These are phyloP conservation scores for Lepilemur ruficaudatus DNA, from an alignment of 2,797 vertebrate genomes.

Conservation along the genomic window DNA sequence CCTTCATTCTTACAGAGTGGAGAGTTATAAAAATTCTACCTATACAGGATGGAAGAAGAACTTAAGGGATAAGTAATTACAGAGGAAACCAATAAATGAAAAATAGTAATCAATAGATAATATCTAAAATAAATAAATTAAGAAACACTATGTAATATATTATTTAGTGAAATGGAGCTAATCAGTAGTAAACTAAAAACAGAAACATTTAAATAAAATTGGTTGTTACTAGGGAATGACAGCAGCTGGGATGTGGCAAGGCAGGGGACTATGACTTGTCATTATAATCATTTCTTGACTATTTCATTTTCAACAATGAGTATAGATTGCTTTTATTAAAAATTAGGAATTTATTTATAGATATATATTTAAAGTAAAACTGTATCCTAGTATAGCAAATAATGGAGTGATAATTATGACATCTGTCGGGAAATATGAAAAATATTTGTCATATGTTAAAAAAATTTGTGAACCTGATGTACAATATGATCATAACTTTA, in stretches of 20 bases:
- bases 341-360: slow-evolving; percentile 9
- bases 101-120: not conserved
- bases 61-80: not conserved
- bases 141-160: not conserved
- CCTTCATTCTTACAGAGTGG: not conserved
- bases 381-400: not conserved
- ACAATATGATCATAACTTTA: not conserved
- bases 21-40: not conserved
- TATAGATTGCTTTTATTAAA: not conserved
- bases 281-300: not conserved
- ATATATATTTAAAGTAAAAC: not conserved
- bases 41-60: not conserved
- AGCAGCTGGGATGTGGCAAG: not conserved
- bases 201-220: not conserved
- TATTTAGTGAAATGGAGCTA: not conserved
- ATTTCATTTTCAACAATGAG: not conserved
- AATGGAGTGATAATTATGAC: not conserved
- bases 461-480: not conserved
- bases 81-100: not conserved
- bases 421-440: not conserved
- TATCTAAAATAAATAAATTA: not conserved
- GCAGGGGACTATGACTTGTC: not conserved
- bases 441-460: not conserved
- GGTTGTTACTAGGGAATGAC: not conserved
- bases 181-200: not conserved